Base-by-base conservation (phyloP, 2,888 invertebrate genomes). In the Sinelater perroti region DNA sequence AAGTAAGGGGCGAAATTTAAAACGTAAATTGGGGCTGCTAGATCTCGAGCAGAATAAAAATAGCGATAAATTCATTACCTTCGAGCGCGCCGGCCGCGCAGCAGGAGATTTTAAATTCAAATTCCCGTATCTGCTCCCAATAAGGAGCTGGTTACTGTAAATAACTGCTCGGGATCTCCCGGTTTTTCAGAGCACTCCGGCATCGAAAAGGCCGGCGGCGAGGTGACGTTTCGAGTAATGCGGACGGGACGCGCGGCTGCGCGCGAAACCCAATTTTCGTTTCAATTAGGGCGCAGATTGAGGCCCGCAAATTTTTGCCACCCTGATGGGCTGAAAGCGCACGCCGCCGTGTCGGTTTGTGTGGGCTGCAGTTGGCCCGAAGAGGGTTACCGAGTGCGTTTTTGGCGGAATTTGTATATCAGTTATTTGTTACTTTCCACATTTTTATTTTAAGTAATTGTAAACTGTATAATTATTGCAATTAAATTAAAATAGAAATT, bases 41-140 rank as follows among this genome's bases (percentile, higher is more conserved):
- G 40, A 28, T 47, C 47, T 46, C 55, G 40, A 55, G 55, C 31
- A 40, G 31, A 40, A 54, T 42, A 49, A 42, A 56, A 56, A 56
- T 40, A 31, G 55, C 55, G 36, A 56, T 56, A 56, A 49, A 49
- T 49, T 49, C 42, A 56, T 56, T 56, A 49, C 28, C 47, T 47
- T 31, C 31, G 33, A 56, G 55, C 26, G 44, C 35, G 26, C 55
- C 42, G 28, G 49, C 49, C 40, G 31, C 40, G 55, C 16, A 16
- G 36, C 38, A 54, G 55, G 46, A 24, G 26, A 56, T 49, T 56
- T 49, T 33, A 56, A 56, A 56, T 56, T 55, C 40, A 55, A 46
- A 55, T 55, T 38, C 11, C 16, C 21, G 35, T 30, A 36, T 45
- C 24, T 35, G 13, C 10, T 24, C 24, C 18, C 21, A 33, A 56